These are phyloP conservation scores for Takifugu bimaculatus DNA, from an alignment of 2,113 vertebrate genomes.

Conservation along the genomic window DNA sequence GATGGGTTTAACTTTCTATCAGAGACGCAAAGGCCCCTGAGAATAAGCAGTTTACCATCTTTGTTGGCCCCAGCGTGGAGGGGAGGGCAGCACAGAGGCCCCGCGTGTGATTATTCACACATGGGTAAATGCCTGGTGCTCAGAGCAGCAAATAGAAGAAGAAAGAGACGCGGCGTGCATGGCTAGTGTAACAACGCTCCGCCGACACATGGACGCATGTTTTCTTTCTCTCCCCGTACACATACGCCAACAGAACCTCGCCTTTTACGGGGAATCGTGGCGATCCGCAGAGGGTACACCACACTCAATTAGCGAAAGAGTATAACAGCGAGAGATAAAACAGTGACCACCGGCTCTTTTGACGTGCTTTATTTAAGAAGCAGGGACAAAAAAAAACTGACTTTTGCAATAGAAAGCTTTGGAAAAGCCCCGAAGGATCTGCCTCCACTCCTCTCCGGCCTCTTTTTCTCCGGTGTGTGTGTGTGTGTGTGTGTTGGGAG, in stretches of 20 bases:
- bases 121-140: slow-evolving; percentile 62
- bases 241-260: slow-evolving; percentile 3
- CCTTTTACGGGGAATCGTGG: slow-evolving; percentile 36
- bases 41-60: slow-evolving; percentile 58
- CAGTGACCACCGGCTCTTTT: slow-evolving; percentile 65
- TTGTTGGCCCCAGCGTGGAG: slow-evolving; percentile 50
- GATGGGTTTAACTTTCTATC: slow-evolving; percentile 65
- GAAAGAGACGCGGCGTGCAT: slow-evolving; percentile 69
- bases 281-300: slow-evolving; percentile 54
- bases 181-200: slow-evolving; percentile 68
- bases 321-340: slow-evolving; percentile 73
- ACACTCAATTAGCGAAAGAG: slow-evolving; percentile 75
- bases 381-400: slow-evolving; percentile 60
- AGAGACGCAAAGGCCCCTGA: slow-evolving; percentile 62
- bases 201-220: slow-evolving; percentile 60
- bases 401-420: slow-evolving; percentile 70
- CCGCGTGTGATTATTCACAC: slow-evolving; percentile 74
- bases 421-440: slow-evolving; percentile 69
- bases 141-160: slow-evolving; percentile 54
- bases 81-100: slow-evolving; percentile 68
- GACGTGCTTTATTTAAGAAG: slow-evolving; percentile 63
- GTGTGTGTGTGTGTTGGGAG: slow-evolving; percentile 44
- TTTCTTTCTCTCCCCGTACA: neutral
- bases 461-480: slow-evolving; percentile 59
- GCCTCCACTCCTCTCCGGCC: slow-evolving; percentile 60